Evolutionary conservation across 2,888 invertebrate genomes (phyloP), one percentile per base, ranked within the genome.

Genomic region (Meteorus colon): DNA sequence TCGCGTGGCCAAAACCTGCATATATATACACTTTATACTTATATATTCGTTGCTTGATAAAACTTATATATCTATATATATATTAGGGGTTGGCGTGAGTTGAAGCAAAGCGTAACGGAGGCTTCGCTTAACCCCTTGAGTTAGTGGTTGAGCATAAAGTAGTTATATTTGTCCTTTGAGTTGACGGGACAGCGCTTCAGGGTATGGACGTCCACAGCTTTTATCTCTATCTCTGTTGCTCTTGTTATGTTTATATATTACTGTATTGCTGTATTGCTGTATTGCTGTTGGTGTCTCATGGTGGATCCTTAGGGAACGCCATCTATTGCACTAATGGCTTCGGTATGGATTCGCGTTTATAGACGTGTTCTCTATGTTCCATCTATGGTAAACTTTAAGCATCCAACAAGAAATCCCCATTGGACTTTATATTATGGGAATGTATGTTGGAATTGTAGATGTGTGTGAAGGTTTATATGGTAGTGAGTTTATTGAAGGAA

Each of bases 81-180:
- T 19, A 51, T 31, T 45, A 27, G 34, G 78, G 75, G 75, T 68
- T 48, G 45, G 76, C 27, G 74, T 72, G 75, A 77, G 75, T 74
- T 72, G 51, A 71, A 81, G 82, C 81, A 82, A 84, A 84, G 83
- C 85, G 84, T 84, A 82, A 81, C 83, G 83, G 83, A 84, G 85
- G 83, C 86, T 84, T 86, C 78, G 88, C 88, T 89, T 89, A 89
- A 89, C 89, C 89, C 76, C 89, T 89, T 88, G 88, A 89, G 89
- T 86, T 88, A 87, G 87, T 83, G 87, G 88, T 83, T 83, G 84
- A 82, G 85, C 81, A 86, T 89, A 88, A 89, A 89, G 89, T 88
- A 86, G 89, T 89, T 89, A 89, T 89, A 87, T 87, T 89, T 89
- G 89, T 89, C 89, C 89, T 89, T 89, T 89, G 89, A 89, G 88